Percentiles rank a stretch among this genome's conserved stretches.
These are phyloP conservation scores for Colletes gigas DNA, from an alignment of 1,140 invertebrate genomes.

Conservation along the genomic window DNA sequence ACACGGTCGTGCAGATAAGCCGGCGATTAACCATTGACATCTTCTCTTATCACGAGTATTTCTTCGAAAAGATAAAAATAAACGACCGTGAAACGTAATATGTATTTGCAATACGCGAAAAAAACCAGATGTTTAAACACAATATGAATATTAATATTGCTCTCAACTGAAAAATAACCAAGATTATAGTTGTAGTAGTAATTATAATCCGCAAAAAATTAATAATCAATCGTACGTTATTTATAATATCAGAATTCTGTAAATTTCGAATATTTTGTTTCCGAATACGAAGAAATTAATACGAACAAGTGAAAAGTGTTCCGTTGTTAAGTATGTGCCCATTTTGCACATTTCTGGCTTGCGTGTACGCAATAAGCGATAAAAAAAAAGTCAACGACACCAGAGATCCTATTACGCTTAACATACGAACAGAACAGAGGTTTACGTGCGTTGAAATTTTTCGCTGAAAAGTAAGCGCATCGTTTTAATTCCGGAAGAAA, in stretches of 20 bases:
- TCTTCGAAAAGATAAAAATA: background rate
- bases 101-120: background rate
- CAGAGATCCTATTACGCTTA: slow-evolving; percentile 23
- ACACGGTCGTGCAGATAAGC: background rate
- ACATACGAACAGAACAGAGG: background rate
- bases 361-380: slow-evolving; percentile 5
- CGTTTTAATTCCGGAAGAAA: background rate
- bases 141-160: no score
- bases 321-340: slow-evolving; percentile 3
- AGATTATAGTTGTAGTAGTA: no score
- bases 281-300: background rate
- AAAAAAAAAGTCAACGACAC: background rate
- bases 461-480: background rate
- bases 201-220: no score
- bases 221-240: no score
- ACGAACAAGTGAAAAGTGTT: background rate
- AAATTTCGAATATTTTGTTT: no score
- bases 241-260: no score
- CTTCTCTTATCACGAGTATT: background rate
- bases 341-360: slow-evolving; percentile 24
- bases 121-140: no score
- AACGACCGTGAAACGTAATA: background rate
- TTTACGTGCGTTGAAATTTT: background rate
- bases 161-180: no score
- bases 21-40: background rate